These are phyloP conservation scores for Eremobia ochroleuca DNA, from an alignment of 2,888 invertebrate genomes.

Conservation along the genomic window DNA sequence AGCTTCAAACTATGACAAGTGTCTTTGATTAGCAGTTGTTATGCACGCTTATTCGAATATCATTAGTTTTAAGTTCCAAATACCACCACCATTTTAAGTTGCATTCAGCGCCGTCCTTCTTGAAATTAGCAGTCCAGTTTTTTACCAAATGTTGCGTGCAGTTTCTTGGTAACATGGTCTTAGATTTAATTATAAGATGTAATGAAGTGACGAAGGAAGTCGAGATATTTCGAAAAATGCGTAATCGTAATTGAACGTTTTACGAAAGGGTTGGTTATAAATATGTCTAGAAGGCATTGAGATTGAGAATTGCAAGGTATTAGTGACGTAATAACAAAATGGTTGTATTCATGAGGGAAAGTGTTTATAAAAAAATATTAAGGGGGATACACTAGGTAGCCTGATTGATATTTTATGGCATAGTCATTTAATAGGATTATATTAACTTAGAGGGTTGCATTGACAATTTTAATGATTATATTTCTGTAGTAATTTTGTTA, in stretches of 20 bases:
- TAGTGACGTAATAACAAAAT: constrained; percentile 22
- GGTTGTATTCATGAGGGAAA: constrained; percentile 30
- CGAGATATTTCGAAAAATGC: not conserved
- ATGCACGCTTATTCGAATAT: not conserved
- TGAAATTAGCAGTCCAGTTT: no score
- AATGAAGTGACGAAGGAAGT: constrained; percentile 4
- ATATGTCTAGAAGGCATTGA: constrained; percentile 32
- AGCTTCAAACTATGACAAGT: not conserved
- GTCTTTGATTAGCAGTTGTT: no score
- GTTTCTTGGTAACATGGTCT: constrained; percentile 13
- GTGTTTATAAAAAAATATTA: not conserved
- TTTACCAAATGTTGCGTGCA: not conserved
- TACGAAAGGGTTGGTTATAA: not conserved
- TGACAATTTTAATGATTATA: no score
- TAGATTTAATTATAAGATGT: constrained; percentile 14
- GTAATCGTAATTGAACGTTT: constrained; percentile 14
- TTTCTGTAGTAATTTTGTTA: not conserved
- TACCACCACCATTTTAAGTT: not conserved
- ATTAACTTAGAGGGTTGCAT: no score
- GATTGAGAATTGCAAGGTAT: constrained; percentile 8
- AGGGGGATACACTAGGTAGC: no score
- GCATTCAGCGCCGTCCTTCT: not conserved
- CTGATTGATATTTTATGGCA: no score
- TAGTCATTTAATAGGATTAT: no score
- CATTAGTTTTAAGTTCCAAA: not conserved